Evolutionary conservation across 92 coral and sea anemone species (phyloP).

Genomic region (Zoanthus sansibaricus): DNA sequence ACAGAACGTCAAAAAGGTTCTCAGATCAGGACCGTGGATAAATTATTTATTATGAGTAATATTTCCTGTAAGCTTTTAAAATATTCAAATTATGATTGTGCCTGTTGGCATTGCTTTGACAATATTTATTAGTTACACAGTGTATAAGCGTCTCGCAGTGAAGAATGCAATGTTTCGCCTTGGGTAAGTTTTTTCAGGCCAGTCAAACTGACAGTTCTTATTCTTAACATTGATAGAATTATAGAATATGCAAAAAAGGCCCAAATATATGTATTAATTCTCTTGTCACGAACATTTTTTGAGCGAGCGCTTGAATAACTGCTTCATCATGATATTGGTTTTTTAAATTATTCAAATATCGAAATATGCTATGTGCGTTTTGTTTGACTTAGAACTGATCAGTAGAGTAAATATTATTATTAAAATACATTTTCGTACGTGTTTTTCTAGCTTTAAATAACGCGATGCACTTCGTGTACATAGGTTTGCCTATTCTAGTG

Average conservation of each 20-base stretch:
- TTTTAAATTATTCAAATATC: neutral
- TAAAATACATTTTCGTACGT: too few relatives aligned
- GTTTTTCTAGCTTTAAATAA: too few relatives aligned
- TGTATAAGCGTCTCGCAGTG: conserved; percentile 61
- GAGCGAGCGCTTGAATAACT: neutral
- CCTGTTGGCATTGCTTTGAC: conserved; percentile 53
- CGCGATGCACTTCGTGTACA: too few relatives aligned
- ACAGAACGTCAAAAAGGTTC: neutral
- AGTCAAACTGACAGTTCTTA: too few relatives aligned
- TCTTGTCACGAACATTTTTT: conserved; percentile 1
- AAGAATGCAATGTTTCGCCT: conserved; percentile 65
- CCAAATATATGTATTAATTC: neutral
- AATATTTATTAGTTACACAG: conserved; percentile 44
- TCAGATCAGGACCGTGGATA: neutral
- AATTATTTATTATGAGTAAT: neutral
- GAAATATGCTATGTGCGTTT: neutral
- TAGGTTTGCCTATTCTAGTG: too few relatives aligned
- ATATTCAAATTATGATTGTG: conserved; percentile 59
- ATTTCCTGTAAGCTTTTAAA: neutral
- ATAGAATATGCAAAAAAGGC: too few relatives aligned
- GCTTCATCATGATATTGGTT: neutral
- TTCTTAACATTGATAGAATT: too few relatives aligned
- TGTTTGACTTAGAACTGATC: neutral
- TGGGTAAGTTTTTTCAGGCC: conserved; percentile 54
- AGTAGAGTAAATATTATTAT: neutral